phyloP scores from a whole-genome alignment of 2,888 invertebrate species.

The Rhodophaea formosa region DNA sequence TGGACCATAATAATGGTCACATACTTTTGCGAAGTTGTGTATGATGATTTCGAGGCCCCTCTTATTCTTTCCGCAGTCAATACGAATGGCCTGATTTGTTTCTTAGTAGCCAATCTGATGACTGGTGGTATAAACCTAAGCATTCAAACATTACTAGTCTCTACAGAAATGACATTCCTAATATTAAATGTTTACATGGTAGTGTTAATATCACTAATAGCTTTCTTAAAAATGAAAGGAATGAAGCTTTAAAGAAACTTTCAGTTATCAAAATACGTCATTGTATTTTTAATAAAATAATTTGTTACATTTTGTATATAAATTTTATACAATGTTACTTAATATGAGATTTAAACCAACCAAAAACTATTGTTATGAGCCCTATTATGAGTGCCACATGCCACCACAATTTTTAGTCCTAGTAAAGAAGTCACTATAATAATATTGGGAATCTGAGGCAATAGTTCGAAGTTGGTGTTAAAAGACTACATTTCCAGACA shows the following conservation, averaged over 20 bases:
- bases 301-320: background rate
- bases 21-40: slow-evolving; percentile 78
- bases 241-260: slow-evolving; percentile 61
- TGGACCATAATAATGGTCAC: slow-evolving; percentile 77
- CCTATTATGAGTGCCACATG: too few relatives aligned
- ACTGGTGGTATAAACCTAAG: slow-evolving; percentile 92
- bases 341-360: too few relatives aligned
- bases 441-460: too few relatives aligned
- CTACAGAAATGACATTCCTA: slow-evolving; percentile 59
- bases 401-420: too few relatives aligned
- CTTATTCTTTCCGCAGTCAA: slow-evolving; percentile 86
- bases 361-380: too few relatives aligned
- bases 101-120: slow-evolving; percentile 89
- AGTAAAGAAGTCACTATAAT: too few relatives aligned
- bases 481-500: too few relatives aligned
- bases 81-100: slow-evolving; percentile 91
- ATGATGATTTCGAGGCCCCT: slow-evolving; percentile 65
- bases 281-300: background rate
- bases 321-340: background rate
- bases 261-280: slow-evolving; percentile 14
- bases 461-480: too few relatives aligned
- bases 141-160: slow-evolving; percentile 82
- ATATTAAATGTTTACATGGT: slow-evolving; percentile 83
- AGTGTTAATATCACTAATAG: slow-evolving; percentile 42
- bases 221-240: slow-evolving; percentile 62